Percentiles rank a stretch among this genome's conserved stretches.
Evolutionary conservation across 2,888 invertebrate species (phyloP).

Genomic region (Alviniconcha strummeri): DNA sequence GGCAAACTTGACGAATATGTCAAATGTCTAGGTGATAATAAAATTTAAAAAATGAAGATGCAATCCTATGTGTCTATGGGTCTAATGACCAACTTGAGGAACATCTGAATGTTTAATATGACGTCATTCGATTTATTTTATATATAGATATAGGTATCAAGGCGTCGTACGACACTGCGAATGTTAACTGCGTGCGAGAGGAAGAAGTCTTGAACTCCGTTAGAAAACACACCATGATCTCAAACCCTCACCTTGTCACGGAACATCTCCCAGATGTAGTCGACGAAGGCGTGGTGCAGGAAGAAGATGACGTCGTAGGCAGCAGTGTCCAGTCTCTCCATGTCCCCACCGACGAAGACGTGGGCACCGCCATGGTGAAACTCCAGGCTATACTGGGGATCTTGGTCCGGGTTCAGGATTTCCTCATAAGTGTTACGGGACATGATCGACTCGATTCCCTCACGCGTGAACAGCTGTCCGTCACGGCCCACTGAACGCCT

Average conservation of each 20-base stretch:
- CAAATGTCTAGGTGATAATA: no score
- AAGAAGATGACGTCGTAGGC: conserved; percentile 63
- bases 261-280: conserved; percentile 58
- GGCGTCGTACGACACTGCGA: no score
- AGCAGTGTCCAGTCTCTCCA: conserved; percentile 59
- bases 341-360: conserved; percentile 60
- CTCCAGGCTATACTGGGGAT: conserved; percentile 57
- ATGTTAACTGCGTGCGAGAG: no score
- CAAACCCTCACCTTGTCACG: conserved; percentile 42
- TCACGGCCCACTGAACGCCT: conserved; percentile 50
- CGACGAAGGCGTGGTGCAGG: conserved; percentile 57
- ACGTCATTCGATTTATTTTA: no score
- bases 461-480: conserved; percentile 50
- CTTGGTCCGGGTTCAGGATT: conserved; percentile 49
- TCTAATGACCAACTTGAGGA: no score
- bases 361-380: conserved; percentile 64
- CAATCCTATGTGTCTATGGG: no score
- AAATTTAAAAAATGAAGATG: no score
- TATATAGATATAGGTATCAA: no score
- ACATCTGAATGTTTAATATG: no score
- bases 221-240: no score
- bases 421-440: conserved; percentile 31
- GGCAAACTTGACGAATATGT: no score
- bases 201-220: no score
- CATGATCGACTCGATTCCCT: conserved; percentile 26